Conservation (phyloP, 2,797 vertebrate species). For the Labroides dimidiatus region DNA sequence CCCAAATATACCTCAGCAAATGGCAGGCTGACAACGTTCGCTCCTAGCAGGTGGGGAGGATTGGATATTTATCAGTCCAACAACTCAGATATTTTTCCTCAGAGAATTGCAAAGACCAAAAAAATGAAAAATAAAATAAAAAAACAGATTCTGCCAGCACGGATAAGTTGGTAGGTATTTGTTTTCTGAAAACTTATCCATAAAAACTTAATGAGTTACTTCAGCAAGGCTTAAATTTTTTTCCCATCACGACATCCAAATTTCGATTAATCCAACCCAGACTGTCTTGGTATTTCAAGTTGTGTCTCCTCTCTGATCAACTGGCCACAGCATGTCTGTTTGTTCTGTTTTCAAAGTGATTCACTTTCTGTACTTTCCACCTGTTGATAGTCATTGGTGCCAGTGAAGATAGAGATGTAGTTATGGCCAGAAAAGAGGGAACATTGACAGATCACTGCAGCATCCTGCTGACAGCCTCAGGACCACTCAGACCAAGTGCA, state of each 20-base stretch:
- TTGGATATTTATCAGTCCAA: not conserved
- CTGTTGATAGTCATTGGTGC: constrained; percentile 19
- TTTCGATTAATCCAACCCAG: not conserved
- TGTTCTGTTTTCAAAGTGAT: not conserved
- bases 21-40: not conserved
- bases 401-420: constrained; percentile 2
- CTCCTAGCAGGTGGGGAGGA: not conserved
- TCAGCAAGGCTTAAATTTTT: not conserved
- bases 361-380: constrained; percentile 13
- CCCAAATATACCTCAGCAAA: not conserved
- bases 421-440: constrained; percentile 18
- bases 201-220: no score
- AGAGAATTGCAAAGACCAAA: not conserved
- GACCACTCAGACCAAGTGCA: constrained; percentile 40
- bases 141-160: not conserved
- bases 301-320: not conserved
- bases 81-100: not conserved
- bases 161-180: not conserved
- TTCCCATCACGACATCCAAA: not conserved
- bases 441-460: constrained; percentile 46
- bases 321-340: no score
- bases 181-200: not conserved
- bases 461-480: constrained; percentile 47
- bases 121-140: not conserved
- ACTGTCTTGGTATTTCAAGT: not conserved